Evolutionary conservation across 1,140 invertebrate genomes (phyloP), one percentile per base, ranked within the genome.

Genomic region (Pseudoatta argentina): DNA sequence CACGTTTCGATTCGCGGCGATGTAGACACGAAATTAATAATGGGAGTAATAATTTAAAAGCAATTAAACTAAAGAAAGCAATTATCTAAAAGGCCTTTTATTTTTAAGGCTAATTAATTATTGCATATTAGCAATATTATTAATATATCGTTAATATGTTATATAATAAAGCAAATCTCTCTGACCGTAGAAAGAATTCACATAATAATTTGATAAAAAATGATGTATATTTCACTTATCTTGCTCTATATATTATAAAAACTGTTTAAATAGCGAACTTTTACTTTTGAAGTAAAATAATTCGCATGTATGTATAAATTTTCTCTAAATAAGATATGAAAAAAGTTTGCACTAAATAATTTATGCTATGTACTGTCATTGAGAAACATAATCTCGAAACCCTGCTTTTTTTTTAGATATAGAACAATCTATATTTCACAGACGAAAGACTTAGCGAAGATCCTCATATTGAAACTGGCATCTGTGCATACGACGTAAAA

Each of bases 401-500:
- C 27, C 0, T 24, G 12, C 16, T 21, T 51, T 61, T 51, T 61
- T 16, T 51, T 61, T 34, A 69, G 14, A 16, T 34, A 61, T 75
- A 14, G 39, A 61, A 63, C 79, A 75, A 75, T 83, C 73, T 75
- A 75, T 73, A 27, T 73, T 75, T 61, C 69, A 67, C 64, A 71
- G 44, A 75, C 27, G 24, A 73, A 12, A 61, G 66, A 48, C 67
- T 82, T 82, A 83, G 69, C 39, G 39, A 51, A 61, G 69, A 61
- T 39, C 34, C 61, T 34, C 39, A 73, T 61, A 83, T 83, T 83
- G 79, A 83, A 83, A 75, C 69, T 61, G 55, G 55, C 79, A 75
- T 83, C 55, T 75, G 69, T 51, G 69, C 79, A 75, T 83, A 73
- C 55, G 48, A 83, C 27, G 69, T 83, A 73, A 83, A 83, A 83